A percentile compares a stretch with the other conserved stretches of the same genome.
phyloP scores from a whole-genome alignment of 2,797 vertebrate species.

The Chromobotia macracanthus region DNA sequence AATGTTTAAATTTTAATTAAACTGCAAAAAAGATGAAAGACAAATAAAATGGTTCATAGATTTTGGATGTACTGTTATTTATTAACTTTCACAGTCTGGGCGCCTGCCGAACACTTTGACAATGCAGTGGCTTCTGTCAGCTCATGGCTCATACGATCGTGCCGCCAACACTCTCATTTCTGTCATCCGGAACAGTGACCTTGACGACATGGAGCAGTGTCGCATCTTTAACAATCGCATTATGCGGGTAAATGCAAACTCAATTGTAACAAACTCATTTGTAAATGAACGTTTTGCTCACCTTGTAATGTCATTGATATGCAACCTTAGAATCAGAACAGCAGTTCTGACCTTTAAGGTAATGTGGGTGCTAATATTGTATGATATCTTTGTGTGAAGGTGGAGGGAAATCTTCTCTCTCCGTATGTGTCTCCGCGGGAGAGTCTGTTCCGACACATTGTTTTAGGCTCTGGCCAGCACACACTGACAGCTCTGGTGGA shows the following conservation, averaged over 20 bases:
- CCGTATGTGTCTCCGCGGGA: conserved; percentile 85
- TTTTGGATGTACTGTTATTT: neutral
- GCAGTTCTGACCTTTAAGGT: neutral
- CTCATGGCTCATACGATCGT: conserved; percentile 82
- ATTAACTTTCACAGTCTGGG: conserved; percentile 54
- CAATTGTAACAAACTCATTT: no score
- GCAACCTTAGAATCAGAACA: neutral
- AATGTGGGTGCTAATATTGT: neutral
- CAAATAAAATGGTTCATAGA: no score
- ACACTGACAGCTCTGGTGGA: conserved; percentile 77
- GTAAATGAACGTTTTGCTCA: neutral
- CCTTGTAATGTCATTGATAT: neutral
- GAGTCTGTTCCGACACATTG: conserved; percentile 87
- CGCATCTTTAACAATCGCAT: conserved; percentile 89
- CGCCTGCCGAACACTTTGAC: conserved; percentile 74
- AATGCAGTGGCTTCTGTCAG: conserved; percentile 84
- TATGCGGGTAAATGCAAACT: conserved; percentile 85
- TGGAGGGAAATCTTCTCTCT: conserved; percentile 90
- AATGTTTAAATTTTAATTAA: no score
- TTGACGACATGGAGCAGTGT: conserved; percentile 79
- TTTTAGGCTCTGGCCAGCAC: conserved; percentile 85
- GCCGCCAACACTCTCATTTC: conserved; percentile 71
- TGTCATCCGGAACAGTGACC: conserved; percentile 79
- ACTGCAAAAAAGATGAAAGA: no score
- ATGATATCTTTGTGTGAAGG: conserved; percentile 70